phyloP scores from a whole-genome alignment of 2,113 vertebrate genomes.

The Lepidothrix coronata region DNA sequence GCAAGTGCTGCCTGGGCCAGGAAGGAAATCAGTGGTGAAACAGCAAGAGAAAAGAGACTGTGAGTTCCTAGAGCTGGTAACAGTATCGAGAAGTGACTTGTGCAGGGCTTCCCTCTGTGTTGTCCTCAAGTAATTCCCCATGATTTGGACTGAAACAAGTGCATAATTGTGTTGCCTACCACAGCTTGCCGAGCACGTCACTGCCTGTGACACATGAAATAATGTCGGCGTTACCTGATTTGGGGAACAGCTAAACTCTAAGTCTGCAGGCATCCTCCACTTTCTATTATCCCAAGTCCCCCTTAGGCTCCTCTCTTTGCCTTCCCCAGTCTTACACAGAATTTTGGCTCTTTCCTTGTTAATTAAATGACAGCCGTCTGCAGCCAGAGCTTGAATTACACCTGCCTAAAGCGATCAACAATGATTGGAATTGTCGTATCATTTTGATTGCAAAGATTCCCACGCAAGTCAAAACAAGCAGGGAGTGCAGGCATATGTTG shows the following conservation, averaged over 20 bases:
- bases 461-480: conserved; percentile 14
- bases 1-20: not conserved
- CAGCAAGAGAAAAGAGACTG: not conserved
- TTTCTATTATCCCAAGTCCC: not conserved
- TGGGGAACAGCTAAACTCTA: not conserved
- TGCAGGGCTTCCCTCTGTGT: not conserved
- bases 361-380: conserved; percentile 51
- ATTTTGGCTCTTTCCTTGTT: conserved; percentile 36
- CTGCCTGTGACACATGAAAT: not conserved
- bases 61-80: not conserved
- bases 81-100: not conserved
- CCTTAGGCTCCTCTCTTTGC: conserved; percentile 34
- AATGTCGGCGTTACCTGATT: not conserved
- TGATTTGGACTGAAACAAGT: not conserved
- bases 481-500: not conserved
- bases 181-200: not conserved
- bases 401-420: conserved; percentile 34
- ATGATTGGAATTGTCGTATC: not conserved
- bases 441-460: conserved; percentile 48
- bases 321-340: not conserved
- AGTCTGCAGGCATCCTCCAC: not conserved
- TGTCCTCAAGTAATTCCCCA: not conserved
- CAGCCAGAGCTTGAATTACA: conserved; percentile 49
- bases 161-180: not conserved
- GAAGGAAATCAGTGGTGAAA: not conserved